phyloP scores from a whole-genome alignment of 2,113 vertebrate genomes.

The Antidorcas marsupialis region DNA sequence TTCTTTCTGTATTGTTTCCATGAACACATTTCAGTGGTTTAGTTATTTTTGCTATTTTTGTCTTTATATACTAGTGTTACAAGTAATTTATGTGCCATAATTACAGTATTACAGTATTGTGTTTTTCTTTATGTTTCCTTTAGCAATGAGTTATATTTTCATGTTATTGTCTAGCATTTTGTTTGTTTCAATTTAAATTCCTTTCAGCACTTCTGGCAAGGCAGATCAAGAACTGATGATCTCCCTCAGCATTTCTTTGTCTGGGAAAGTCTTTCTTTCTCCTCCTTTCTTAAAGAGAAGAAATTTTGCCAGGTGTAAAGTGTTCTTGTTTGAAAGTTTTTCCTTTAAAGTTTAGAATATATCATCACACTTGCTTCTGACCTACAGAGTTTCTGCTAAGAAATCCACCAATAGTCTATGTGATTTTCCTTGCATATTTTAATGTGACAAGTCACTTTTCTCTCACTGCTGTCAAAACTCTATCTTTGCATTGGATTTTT shows the following conservation, averaged over 20 bases:
- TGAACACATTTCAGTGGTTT: not conserved
- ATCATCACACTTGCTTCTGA: not conserved
- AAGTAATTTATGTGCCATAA: not conserved
- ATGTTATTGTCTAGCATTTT: not conserved
- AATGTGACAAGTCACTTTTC: not conserved
- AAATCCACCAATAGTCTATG: not conserved
- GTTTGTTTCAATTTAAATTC: not conserved
- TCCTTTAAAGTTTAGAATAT: not conserved
- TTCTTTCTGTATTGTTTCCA: not conserved
- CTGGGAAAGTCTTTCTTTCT: not conserved
- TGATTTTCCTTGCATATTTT: not conserved
- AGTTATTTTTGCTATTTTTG: not conserved
- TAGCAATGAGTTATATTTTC: not conserved
- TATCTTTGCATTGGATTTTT: not conserved
- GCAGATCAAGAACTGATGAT: not conserved
- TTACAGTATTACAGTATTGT: not conserved
- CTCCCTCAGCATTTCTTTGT: not conserved
- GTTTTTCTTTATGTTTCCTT: not conserved
- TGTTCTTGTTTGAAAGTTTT: not conserved
- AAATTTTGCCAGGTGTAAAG: not conserved
- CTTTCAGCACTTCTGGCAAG: not conserved
- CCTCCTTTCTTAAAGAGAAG: not conserved
- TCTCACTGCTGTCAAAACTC: not conserved
- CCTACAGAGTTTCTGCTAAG: not conserved
- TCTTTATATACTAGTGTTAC: not conserved